Percentiles rank a stretch among this genome's conserved stretches.
Conservation (phyloP, 2,888 invertebrate genomes). For the Carterocephalus palaemon region DNA sequence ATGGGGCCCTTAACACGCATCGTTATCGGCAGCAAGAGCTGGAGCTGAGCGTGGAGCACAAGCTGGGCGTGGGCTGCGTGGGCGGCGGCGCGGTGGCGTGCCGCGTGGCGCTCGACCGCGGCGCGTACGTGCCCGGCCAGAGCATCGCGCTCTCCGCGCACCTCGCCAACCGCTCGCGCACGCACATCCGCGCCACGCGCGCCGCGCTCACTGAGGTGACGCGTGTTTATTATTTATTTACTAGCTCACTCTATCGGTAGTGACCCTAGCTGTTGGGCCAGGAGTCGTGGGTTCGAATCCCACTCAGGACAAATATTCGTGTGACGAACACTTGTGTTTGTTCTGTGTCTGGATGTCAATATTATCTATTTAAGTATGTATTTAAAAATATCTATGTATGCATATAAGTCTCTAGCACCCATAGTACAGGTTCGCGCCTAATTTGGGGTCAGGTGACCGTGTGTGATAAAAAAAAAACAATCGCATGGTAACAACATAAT, state of each 20-base stretch:
- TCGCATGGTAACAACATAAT: neutral
- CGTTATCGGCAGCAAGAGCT: conserved; percentile 81
- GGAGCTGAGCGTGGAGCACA: conserved; percentile 94
- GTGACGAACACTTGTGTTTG: too few species aligned
- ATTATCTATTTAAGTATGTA: too few species aligned
- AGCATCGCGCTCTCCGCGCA: conserved; percentile 92
- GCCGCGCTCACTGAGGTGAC: conserved; percentile 84
- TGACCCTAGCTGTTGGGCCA: neutral
- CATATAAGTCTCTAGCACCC: too few species aligned
- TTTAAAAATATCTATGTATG: too few species aligned
- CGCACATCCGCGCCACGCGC: conserved; percentile 90
- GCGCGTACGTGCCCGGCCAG: conserved; percentile 97
- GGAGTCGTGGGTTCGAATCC: too few species aligned
- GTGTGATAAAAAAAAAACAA: too few species aligned
- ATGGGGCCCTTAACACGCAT: too few species aligned
- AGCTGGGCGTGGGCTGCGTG: conserved; percentile 91
- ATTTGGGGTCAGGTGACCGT: too few species aligned
- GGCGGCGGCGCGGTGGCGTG: conserved; percentile 93
- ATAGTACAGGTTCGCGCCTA: too few species aligned
- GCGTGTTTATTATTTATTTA: too few species aligned
- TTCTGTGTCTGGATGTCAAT: too few species aligned
- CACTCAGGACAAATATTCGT: too few species aligned
- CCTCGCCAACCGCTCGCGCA: conserved; percentile 90
- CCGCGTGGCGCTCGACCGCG: conserved; percentile 91
- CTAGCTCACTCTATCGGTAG: neutral